These are phyloP conservation scores for Dasyprocta punctata DNA, from an alignment of 2,113 vertebrate species.

Conservation along the genomic window DNA sequence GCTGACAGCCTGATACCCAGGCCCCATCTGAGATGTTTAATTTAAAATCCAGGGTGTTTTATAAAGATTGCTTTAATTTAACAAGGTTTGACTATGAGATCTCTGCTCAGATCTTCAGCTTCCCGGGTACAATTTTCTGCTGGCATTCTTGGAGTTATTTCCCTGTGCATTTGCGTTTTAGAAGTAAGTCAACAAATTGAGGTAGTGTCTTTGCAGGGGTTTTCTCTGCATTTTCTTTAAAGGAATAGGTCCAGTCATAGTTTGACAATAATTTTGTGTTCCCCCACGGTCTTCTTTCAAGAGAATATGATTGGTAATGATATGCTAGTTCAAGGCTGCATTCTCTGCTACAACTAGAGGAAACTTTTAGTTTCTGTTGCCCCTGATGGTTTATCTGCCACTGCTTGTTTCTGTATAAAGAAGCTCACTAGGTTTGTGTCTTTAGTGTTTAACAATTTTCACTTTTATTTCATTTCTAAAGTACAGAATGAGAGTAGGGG, in stretches of 20 bases:
- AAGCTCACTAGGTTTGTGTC: not conserved
- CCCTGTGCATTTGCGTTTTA: not conserved
- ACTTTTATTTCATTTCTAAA: conserved; percentile 47
- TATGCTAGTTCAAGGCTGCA: not conserved
- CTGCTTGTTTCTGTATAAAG: not conserved
- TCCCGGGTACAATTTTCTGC: conserved; percentile 28
- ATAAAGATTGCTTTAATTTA: not conserved
- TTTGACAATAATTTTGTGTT: conserved; percentile 10
- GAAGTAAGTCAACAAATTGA: not conserved
- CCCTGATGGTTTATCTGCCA: not conserved
- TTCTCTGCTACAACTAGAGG: not conserved
- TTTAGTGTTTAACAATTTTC: not conserved
- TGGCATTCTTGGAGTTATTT: conserved; percentile 33
- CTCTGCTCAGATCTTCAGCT: not conserved
- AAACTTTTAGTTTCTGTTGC: not conserved
- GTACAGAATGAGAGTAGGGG: not conserved
- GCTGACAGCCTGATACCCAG: not conserved
- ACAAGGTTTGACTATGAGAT: conserved; percentile 13
- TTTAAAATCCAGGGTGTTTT: not conserved
- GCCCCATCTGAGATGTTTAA: not conserved
- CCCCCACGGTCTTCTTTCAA: not conserved
- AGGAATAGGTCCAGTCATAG: not conserved
- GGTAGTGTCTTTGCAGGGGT: not conserved
- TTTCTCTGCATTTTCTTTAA: conserved; percentile 32
- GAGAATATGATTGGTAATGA: not conserved